Percentiles rank a stretch among this genome's conserved stretches.
phyloP scores from a whole-genome alignment of 1,140 invertebrate genomes.

The Papilio glaucus region DNA sequence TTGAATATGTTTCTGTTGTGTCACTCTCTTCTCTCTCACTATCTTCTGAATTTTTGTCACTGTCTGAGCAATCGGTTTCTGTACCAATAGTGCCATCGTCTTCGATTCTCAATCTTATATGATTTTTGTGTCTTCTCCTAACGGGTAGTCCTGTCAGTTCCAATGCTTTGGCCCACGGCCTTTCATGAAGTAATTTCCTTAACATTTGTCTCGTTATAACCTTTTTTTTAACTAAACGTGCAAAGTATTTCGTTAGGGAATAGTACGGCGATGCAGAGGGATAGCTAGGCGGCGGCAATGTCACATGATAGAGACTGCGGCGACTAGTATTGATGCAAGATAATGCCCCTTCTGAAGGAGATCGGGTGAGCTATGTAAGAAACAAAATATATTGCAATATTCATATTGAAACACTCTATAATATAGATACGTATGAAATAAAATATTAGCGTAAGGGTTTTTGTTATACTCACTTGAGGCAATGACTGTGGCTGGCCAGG shows the following conservation, averaged over 20 bases:
- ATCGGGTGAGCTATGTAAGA: slow-evolving; percentile 77
- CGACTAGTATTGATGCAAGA: slow-evolving; percentile 81
- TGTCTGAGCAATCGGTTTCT: slow-evolving; percentile 79
- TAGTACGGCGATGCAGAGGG: slow-evolving; percentile 87
- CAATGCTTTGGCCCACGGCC: slow-evolving; percentile 78
- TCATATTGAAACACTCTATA: slow-evolving; percentile 30
- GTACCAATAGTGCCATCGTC: slow-evolving; percentile 82
- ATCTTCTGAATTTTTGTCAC: slow-evolving; percentile 59
- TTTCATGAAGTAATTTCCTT: slow-evolving; percentile 86
- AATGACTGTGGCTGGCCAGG: slow-evolving; percentile 77
- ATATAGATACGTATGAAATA: background rate
- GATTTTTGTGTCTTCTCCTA: slow-evolving; percentile 84
- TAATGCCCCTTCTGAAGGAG: slow-evolving; percentile 80
- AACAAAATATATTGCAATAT: slow-evolving; percentile 51
- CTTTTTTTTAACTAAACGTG: slow-evolving; percentile 88
- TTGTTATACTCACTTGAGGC: slow-evolving; percentile 75
- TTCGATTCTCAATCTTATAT: slow-evolving; percentile 81
- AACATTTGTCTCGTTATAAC: slow-evolving; percentile 88
- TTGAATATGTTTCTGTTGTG: slow-evolving; percentile 66
- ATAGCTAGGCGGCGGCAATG: slow-evolving; percentile 85
- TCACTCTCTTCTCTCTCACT: slow-evolving; percentile 76
- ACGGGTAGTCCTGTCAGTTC: slow-evolving; percentile 81
- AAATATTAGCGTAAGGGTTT: background rate
- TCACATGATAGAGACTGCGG: slow-evolving; percentile 82
- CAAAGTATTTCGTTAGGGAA: slow-evolving; percentile 89